Conservation (phyloP, 1,140 invertebrate genomes). For the Saxidomus purpurata region DNA sequence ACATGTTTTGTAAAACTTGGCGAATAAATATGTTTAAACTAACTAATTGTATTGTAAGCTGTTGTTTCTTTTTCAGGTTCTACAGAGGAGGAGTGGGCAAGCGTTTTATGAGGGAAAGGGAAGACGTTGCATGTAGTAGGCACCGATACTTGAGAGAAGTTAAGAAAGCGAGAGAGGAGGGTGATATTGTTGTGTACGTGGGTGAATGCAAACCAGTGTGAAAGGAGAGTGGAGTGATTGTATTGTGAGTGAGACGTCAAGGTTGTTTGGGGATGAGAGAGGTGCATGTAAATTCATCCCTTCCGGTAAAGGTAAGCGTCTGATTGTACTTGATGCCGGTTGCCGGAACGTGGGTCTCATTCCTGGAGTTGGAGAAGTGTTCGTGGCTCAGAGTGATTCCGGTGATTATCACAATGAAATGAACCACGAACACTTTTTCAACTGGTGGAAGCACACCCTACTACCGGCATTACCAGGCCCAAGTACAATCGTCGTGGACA, state of each 20-base stretch:
- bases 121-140: too few relatives aligned
- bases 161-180: too few relatives aligned
- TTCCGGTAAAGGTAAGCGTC: not conserved
- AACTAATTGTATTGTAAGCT: too few relatives aligned
- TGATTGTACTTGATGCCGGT: slow-evolving; percentile 4
- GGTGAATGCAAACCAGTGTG: not conserved
- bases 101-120: too few relatives aligned
- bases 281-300: not conserved
- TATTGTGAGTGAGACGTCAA: not conserved
- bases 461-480: not conserved
- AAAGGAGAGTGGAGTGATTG: not conserved
- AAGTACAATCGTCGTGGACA: slow-evolving; percentile 12
- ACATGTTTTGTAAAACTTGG: too few relatives aligned
- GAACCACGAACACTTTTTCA: not conserved
- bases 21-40: too few relatives aligned
- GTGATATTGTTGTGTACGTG: slow-evolving; percentile 1
- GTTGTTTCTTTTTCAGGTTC: too few relatives aligned
- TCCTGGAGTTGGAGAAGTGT: not conserved
- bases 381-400: not conserved
- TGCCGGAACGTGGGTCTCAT: slow-evolving; percentile 10
- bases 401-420: slow-evolving; percentile 15
- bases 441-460: not conserved
- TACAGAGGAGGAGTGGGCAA: too few relatives aligned
- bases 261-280: not conserved
- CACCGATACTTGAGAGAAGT: too few relatives aligned